These are phyloP conservation scores for Gallinago stenura DNA, from an alignment of 2,797 vertebrate species.

Conservation along the genomic window DNA sequence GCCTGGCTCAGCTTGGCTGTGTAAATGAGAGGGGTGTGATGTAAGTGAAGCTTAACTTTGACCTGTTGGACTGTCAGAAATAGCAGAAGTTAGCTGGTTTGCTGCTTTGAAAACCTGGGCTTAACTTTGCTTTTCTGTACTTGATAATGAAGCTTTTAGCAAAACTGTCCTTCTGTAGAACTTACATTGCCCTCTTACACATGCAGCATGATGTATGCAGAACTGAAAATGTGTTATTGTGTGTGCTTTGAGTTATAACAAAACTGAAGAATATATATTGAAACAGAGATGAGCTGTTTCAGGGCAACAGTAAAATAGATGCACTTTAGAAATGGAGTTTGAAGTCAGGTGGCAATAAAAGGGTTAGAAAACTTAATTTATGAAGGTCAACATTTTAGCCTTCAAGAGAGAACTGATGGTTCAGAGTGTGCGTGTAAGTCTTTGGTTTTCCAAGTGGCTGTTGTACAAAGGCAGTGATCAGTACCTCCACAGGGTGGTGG, in stretches of 20 bases:
- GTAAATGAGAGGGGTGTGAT: background rate
- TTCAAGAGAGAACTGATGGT: background rate
- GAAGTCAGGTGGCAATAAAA: background rate
- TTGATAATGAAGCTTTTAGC: background rate
- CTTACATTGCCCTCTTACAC: background rate
- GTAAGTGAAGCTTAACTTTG: background rate
- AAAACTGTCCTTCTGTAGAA: background rate
- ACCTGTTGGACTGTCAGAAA: background rate
- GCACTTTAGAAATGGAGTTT: background rate
- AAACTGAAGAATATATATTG: background rate
- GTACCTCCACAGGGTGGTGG: background rate
- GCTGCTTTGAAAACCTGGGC: background rate
- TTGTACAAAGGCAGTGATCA: background rate
- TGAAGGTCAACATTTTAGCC: accelerated
- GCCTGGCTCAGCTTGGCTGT: background rate
- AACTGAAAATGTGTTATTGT: background rate
- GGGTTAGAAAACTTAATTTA: background rate
- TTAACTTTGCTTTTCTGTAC: background rate
- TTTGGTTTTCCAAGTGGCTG: background rate
- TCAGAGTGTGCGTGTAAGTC: background rate
- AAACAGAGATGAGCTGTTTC: background rate
- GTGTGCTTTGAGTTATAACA: background rate
- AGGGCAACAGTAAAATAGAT: background rate
- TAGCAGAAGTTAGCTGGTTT: background rate
- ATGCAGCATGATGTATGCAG: background rate